These are phyloP conservation scores for Dryocosmus kuriphilus DNA, from an alignment of 2,888 invertebrate genomes.

Conservation along the genomic window DNA sequence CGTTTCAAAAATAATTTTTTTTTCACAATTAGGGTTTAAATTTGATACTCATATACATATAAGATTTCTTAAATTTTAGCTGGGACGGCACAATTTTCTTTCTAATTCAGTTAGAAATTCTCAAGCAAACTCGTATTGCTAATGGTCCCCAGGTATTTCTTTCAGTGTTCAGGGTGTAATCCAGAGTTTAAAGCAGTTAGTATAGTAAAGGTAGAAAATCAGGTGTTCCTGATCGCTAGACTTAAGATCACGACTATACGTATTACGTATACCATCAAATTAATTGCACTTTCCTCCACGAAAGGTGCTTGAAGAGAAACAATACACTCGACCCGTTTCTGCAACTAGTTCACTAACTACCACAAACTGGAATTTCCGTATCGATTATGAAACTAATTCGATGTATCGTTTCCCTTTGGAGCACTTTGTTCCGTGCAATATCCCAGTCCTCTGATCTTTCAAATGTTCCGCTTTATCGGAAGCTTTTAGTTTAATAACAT, in stretches of 20 bases:
- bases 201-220: no score
- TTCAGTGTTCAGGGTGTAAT: no score
- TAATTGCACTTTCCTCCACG: slow-evolving; percentile 51
- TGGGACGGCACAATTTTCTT: no score
- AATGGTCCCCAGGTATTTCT: no score
- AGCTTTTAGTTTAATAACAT: slow-evolving; percentile 35
- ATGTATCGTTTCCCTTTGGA: slow-evolving; percentile 36
- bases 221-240: no score
- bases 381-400: slow-evolving; percentile 54
- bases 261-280: slow-evolving; percentile 45
- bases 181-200: no score
- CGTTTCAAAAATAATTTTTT: no score
- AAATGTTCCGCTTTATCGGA: slow-evolving; percentile 16
- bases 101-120: no score
- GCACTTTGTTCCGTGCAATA: slow-evolving; percentile 38
- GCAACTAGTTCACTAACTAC: slow-evolving; percentile 55
- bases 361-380: slow-evolving; percentile 49
- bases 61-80: no score
- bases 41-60: no score
- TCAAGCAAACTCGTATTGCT: no score
- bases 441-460: slow-evolving; percentile 13
- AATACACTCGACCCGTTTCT: slow-evolving; percentile 53
- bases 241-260: not conserved
- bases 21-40: no score
- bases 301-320: slow-evolving; percentile 54